phyloP scores from a whole-genome alignment of 2,797 vertebrate species.

The Characodon lateralis region DNA sequence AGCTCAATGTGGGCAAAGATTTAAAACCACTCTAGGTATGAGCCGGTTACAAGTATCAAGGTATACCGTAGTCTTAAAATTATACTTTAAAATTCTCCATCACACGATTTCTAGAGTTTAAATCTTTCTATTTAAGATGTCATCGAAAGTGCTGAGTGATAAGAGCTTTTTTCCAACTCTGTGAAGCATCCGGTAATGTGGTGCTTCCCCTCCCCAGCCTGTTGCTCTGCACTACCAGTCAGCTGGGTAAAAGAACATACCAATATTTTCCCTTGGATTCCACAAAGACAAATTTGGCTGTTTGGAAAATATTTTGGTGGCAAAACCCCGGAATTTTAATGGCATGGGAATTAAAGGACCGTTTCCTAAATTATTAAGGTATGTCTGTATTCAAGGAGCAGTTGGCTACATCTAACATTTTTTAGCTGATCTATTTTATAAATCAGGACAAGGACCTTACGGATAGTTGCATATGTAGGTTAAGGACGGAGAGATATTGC shows the following conservation, averaged over 20 bases:
- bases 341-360: not conserved
- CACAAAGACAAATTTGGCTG: not conserved
- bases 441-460: constrained; percentile 56
- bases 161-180: not conserved
- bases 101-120: not conserved
- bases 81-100: not conserved
- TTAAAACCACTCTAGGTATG: constrained; percentile 37
- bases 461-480: constrained; percentile 64
- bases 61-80: not conserved
- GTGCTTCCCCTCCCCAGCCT: not conserved
- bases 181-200: not conserved
- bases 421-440: constrained; percentile 69
- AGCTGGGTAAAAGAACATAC: not conserved
- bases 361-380: not conserved
- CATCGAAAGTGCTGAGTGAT: not conserved
- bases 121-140: not conserved
- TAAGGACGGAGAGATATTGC: constrained; percentile 63
- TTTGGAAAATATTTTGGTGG: not conserved
- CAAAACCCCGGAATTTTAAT: not conserved
- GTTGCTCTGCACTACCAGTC: not conserved
- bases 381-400: not conserved
- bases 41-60: not conserved
- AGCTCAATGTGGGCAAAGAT: constrained; percentile 32
- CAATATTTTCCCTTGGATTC: not conserved
- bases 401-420: constrained; percentile 31